phyloP scores from a whole-genome alignment of 1,140 invertebrate species.

The Bombus vancouverensis region DNA sequence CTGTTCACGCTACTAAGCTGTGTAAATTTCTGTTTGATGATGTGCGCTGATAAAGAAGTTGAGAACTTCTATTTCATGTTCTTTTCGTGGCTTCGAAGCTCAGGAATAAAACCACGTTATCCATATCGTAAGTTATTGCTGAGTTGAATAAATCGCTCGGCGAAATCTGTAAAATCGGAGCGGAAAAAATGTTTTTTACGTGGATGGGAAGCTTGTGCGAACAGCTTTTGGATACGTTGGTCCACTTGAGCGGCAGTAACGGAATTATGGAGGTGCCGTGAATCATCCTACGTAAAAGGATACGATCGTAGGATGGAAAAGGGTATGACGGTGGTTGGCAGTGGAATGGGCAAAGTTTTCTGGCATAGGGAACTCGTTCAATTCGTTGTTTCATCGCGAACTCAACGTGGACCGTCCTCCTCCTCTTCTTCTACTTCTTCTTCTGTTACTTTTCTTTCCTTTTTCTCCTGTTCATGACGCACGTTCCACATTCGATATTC shows the following conservation, averaged over 20 bases:
- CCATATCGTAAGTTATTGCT: background rate
- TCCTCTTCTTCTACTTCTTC: background rate
- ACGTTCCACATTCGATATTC: conserved; percentile 21
- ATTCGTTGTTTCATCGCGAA: background rate
- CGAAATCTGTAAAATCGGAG: background rate
- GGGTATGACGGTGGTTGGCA: background rate
- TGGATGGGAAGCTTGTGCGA: background rate
- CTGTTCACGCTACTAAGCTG: too few relatives aligned
- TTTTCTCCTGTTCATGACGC: background rate
- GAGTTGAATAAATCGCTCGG: background rate
- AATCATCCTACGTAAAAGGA: conserved; percentile 25
- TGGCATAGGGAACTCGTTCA: background rate
- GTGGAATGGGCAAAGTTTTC: background rate
- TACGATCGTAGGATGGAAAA: conserved; percentile 4
- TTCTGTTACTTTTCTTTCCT: background rate
- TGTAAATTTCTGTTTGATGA: too few relatives aligned
- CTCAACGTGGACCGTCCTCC: background rate
- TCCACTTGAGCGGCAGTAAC: conserved; percentile 7
- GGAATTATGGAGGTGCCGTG: conserved; percentile 21
- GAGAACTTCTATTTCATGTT: background rate
- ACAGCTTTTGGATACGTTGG: conserved; percentile 19
- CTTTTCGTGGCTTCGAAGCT: background rate
- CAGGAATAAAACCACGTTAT: background rate
- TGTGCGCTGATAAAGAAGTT: background rate
- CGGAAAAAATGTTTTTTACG: background rate